Evolutionary conservation across 2,113 vertebrate genomes (phyloP).

Genomic region (Rhinopithecus roxellana): DNA sequence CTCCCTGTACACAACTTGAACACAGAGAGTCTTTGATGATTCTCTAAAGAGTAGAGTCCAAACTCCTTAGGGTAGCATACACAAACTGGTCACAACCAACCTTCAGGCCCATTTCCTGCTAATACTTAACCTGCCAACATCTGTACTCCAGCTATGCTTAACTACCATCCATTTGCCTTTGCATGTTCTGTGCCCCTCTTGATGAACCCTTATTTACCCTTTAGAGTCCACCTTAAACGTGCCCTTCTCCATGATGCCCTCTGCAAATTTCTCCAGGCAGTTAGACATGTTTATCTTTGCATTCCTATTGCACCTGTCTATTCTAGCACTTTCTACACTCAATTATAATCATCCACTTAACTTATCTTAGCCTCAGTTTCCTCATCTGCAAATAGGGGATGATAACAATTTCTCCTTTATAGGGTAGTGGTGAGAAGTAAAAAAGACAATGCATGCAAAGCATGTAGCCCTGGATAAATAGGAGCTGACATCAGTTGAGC

Average conservation of each 20-base stretch:
- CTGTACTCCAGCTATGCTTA: not conserved
- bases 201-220: not conserved
- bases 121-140: not conserved
- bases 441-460: not conserved
- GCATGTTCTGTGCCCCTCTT: not conserved
- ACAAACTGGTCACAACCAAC: not conserved
- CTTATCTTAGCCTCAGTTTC: conserved; percentile 21
- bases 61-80: not conserved
- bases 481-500: not conserved
- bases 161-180: not conserved
- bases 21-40: not conserved
- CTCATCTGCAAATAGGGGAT: not conserved
- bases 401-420: not conserved
- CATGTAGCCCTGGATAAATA: not conserved
- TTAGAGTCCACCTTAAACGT: not conserved
- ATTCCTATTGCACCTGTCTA: not conserved
- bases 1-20: not conserved
- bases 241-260: not conserved
- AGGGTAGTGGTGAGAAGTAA: not conserved
- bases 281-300: not conserved
- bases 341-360: not conserved
- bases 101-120: not conserved
- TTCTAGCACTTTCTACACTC: not conserved
- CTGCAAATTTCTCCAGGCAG: not conserved
- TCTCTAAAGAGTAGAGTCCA: not conserved